Percentiles rank a stretch among this genome's conserved stretches.
Evolutionary conservation across 2,113 vertebrate genomes (phyloP).

Genomic region (Uria lomvia): DNA sequence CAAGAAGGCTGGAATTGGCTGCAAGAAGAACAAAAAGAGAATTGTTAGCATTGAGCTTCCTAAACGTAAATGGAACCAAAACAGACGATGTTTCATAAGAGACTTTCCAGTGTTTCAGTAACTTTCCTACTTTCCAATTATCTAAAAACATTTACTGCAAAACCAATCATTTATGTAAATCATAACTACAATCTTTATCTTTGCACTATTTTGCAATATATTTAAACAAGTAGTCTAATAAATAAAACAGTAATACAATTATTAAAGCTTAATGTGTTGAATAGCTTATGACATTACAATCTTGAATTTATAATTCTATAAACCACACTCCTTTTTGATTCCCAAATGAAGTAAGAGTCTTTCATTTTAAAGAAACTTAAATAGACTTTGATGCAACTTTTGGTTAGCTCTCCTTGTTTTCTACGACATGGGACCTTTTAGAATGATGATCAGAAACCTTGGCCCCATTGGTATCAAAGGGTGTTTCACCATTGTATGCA

Average conservation of each 20-base stretch:
- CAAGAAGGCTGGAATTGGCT: conserved; percentile 97
- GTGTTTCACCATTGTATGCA: not conserved
- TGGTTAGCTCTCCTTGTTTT: not conserved
- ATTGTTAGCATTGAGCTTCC: conserved; percentile 23
- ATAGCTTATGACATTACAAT: not conserved
- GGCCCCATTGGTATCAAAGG: not conserved
- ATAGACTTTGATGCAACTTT: not conserved
- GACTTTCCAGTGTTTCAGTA: not conserved
- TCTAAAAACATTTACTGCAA: not conserved
- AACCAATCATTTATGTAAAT: not conserved
- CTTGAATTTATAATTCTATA: not conserved
- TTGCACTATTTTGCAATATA: not conserved
- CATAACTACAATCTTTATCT: not conserved
- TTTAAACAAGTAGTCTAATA: not conserved
- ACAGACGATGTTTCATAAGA: not conserved
- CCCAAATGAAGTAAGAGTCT: not conserved
- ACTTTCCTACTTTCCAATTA: not conserved
- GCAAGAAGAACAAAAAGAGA: conserved; percentile 62
- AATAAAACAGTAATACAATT: not conserved
- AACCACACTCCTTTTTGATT: not conserved
- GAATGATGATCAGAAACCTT: not conserved
- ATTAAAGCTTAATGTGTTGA: not conserved
- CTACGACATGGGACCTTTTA: not conserved
- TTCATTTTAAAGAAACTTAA: not conserved
- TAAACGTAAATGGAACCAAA: not conserved